Evolutionary conservation across 2,113 vertebrate genomes (phyloP).

Genomic region (Tiliqua scincoides): DNA sequence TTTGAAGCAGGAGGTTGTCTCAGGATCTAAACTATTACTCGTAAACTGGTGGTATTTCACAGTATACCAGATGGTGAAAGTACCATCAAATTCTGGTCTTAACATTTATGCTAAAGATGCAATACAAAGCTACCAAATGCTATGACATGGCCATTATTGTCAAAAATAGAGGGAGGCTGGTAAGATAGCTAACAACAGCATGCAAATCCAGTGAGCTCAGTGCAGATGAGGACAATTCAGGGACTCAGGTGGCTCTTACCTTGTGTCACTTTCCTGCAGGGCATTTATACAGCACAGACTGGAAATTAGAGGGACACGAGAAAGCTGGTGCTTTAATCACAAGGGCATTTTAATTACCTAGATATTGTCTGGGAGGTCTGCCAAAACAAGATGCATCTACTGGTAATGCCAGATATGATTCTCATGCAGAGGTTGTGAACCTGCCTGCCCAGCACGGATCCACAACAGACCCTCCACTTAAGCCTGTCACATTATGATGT

Average conservation of each 20-base stretch:
- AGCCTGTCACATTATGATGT: not conserved
- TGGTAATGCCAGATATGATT: slow-evolving; percentile 1
- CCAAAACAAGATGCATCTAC: slow-evolving; percentile 10
- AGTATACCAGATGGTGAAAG: too few species aligned
- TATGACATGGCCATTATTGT: not conserved
- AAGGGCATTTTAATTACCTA: slow-evolving; percentile 18
- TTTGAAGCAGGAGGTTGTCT: not conserved
- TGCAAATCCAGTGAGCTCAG: not conserved
- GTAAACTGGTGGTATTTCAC: too few species aligned
- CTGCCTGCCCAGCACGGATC: not conserved
- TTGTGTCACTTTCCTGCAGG: not conserved
- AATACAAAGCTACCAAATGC: not conserved
- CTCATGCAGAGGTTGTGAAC: not conserved
- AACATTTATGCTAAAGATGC: not conserved
- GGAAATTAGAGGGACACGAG: not conserved
- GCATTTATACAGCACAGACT: slow-evolving; percentile 4
- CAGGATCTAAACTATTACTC: not conserved
- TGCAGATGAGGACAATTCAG: slow-evolving; percentile 15
- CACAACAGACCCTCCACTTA: not conserved
- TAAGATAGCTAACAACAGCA: not conserved
- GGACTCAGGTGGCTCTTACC: not conserved
- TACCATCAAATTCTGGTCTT: not conserved
- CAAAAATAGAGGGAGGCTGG: not conserved
- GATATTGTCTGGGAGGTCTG: slow-evolving; percentile 13
- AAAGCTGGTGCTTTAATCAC: slow-evolving; percentile 15